Percentiles rank a stretch among this genome's conserved stretches.
Evolutionary conservation across 2,797 vertebrate genomes (phyloP).

Genomic region (Tragelaphus oryx): DNA sequence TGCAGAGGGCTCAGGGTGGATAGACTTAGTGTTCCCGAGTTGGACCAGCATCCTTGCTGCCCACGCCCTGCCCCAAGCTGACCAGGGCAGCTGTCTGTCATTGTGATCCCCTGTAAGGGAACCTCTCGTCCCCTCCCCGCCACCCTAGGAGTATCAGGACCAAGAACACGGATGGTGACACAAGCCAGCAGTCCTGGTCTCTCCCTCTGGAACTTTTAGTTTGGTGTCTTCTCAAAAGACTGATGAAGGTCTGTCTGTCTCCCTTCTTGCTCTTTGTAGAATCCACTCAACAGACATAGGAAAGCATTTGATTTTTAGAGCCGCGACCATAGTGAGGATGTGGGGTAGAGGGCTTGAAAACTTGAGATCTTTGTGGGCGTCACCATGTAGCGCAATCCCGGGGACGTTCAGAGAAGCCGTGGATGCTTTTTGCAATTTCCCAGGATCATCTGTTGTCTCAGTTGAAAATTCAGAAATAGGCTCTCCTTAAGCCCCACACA

Average conservation of each 20-base stretch:
- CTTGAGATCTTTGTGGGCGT: background rate
- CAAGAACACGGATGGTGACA: accelerated
- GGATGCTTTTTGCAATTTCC: background rate
- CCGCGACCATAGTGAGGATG: accelerated
- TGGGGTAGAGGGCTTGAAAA: background rate
- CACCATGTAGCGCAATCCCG: accelerated
- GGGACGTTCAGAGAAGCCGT: background rate
- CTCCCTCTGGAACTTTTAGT: accelerated
- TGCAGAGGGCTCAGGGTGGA: background rate
- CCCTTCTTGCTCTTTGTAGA: background rate
- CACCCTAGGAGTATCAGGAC: background rate
- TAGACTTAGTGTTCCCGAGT: no score
- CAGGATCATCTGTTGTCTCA: background rate
- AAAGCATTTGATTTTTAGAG: background rate
- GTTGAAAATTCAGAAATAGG: background rate
- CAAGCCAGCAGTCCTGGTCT: no score
- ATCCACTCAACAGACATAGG: background rate
- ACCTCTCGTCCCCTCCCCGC: background rate
- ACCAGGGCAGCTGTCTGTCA: background rate
- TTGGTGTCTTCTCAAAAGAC: background rate
- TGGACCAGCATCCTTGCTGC: background rate
- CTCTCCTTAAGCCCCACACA: background rate
- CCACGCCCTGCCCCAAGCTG: accelerated
- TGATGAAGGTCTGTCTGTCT: background rate
- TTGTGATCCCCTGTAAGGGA: background rate